Conservation (phyloP, 2,888 invertebrate species). For the Teleiodes luculella region DNA sequence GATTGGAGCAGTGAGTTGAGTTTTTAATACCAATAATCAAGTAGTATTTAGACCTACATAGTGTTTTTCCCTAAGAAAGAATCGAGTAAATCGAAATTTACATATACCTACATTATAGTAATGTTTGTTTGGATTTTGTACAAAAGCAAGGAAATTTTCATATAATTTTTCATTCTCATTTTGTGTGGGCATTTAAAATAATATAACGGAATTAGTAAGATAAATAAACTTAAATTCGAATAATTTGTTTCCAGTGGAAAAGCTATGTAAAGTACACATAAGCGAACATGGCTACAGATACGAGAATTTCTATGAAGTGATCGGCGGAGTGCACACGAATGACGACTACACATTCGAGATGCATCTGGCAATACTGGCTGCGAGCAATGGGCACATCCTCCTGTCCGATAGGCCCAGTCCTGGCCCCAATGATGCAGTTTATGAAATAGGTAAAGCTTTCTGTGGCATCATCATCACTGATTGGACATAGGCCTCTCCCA, state of each 20-base stretch:
- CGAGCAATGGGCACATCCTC: slow-evolving; percentile 84
- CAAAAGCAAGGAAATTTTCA: too few relatives aligned
- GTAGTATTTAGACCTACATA: too few relatives aligned
- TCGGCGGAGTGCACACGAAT: slow-evolving; percentile 37
- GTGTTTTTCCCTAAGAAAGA: not conserved
- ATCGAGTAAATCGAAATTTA: too few relatives aligned
- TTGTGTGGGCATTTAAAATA: too few relatives aligned
- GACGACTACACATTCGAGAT: slow-evolving; percentile 66
- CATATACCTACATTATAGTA: too few relatives aligned
- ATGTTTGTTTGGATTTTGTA: too few relatives aligned
- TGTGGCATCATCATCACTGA: too few relatives aligned
- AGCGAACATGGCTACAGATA: slow-evolving; percentile 78
- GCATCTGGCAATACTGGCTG: slow-evolving; percentile 82
- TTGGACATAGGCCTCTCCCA: too few relatives aligned
- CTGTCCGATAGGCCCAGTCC: slow-evolving; percentile 75
- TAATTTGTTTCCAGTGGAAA: slow-evolving; percentile 46
- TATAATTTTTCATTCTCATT: too few relatives aligned
- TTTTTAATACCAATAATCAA: too few relatives aligned
- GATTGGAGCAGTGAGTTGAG: slow-evolving; percentile 39
- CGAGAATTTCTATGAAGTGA: slow-evolving; percentile 75
- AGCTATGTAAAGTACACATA: slow-evolving; percentile 75
- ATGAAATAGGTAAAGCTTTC: slow-evolving; percentile 82
- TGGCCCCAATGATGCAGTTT: slow-evolving; percentile 73
- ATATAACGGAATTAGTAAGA: too few relatives aligned
- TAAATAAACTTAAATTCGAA: too few relatives aligned